Evolutionary conservation across 1,140 invertebrate genomes (phyloP), one percentile per base, ranked within the genome.

Genomic region (Latrodectus geometricus): DNA sequence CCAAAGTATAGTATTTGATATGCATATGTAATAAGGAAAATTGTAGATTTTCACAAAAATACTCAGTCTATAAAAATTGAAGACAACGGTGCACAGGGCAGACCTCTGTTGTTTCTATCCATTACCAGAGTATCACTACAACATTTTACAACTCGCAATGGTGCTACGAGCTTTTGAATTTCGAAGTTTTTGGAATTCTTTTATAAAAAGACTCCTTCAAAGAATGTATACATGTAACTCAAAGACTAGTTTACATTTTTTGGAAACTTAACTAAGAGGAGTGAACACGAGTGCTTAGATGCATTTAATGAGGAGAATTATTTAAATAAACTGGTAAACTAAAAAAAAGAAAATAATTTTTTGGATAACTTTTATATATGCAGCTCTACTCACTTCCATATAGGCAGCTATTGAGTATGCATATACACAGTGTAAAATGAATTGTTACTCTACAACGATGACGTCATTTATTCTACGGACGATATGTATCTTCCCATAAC

Each of bases 101-200:
- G 54, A 75, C 20, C 49, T 61, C 49, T 48, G 21, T 61, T 73
- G 73, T 52, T 54, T 73, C 66, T 72, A 54, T 70, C 66, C 61
- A 68, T 48, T 74, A 66, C 23, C 48, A 65, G 14, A 61, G 50
- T 82, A 15, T 54, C n/a, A 70, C 17, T 23, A 65, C 50, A 48
- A 61, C 21, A 73, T 66, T 21, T 69, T n/a, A 75, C 54, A 66
- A 84, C 72, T 65, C 35, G 81, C 81, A 75, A 75, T 84, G 81
- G 81, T 84, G 81, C 81, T 84, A 84, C 35, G 81, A 84, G 81
- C 81, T 84, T 84, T 84, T 21, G 56, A 56, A 75, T 48, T 61
- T 66, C 54, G 23, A 84, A 65, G 17, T 84, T 76, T 69, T 84
- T 69, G 72, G 81, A 70, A 75, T 73, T 75, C 73, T 68, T 74